Evolutionary conservation across 2,888 invertebrate species (phyloP), one percentile per base, ranked within the genome.

Genomic region (Athalia cordata): DNA sequence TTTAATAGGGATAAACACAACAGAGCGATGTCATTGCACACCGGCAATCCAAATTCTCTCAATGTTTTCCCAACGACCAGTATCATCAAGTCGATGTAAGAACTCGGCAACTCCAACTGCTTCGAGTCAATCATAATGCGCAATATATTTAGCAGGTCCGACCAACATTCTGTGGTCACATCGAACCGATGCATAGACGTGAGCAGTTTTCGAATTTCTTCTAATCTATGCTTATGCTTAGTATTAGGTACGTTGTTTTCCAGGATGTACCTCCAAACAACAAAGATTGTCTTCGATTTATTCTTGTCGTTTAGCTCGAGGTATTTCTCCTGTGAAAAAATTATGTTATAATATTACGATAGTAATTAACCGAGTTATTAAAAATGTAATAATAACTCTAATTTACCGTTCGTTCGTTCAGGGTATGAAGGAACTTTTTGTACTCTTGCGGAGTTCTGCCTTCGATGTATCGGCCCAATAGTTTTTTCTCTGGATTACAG

Each of bases 231-330:
- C 79, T 83, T 86, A 65, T 84, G 85, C n/a, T 86, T 84, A 15
- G 78, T 68, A 3, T 70, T 75, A 64, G 85, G 83, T 83, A 86
- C 85, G 64, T 84, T 81, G 45, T 80, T 82, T 80, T 85, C 85
- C 59, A 86, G 80, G 75, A 89, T 79, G 62, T 79, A 82, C 50
- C 84, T 84, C 89, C 88, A 89, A 59, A 88, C 83, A 4, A 77
- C 61, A 52, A 84, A 79, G 47, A 80, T 76, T 77, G 84, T 86
- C 57, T 80, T 78, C 52, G 87, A 6, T 11, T 52, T 29, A 5
- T 9, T 47, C 3, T n/a, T 6, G 15, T 52, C 43, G 4, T 47
- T 13, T 47, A 45, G 13, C 3, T 43, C 29, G 15, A 77, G 47
- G n/a, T 64, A 13, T n/a, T 13, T 47, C 45, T 47, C 57, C 77